Evolutionary conservation across 2,797 vertebrate species (phyloP).

Genomic region (Catostomus latipinnis): DNA sequence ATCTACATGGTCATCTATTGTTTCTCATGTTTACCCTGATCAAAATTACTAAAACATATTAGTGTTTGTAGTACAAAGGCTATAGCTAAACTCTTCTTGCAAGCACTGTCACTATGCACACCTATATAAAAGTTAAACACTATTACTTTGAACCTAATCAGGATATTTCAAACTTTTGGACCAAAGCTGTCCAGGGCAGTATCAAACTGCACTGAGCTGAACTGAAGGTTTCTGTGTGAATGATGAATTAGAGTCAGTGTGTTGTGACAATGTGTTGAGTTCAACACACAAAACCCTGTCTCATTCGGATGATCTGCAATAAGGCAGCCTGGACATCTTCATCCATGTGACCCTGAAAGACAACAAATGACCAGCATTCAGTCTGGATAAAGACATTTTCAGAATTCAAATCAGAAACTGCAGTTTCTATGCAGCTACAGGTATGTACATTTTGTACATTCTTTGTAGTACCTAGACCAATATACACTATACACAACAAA

Average conservation of each 20-base stretch:
- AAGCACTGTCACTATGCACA: too few relatives aligned
- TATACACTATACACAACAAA: background rate
- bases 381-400: background rate
- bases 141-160: background rate
- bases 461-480: background rate
- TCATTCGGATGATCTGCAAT: constrained; percentile 97
- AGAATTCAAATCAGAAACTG: background rate
- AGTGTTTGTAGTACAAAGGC: background rate
- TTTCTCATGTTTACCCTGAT: background rate
- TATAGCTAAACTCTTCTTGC: too few relatives aligned
- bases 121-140: too few relatives aligned
- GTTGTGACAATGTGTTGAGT: constrained; percentile 45
- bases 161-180: constrained; percentile 14
- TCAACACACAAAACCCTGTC: constrained; percentile 95
- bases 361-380: background rate
- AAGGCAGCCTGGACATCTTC: constrained; percentile 96
- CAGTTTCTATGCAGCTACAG: background rate
- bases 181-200: background rate
- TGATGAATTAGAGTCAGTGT: constrained; percentile 66
- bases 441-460: background rate
- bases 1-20: background rate
- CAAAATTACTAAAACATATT: background rate
- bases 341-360: constrained; percentile 95
- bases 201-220: constrained; percentile 7
- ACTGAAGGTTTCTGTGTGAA: constrained; percentile 46